Evolutionary conservation across 1,140 invertebrate genomes (phyloP).

Genomic region (Lasioglossum albipes): DNA sequence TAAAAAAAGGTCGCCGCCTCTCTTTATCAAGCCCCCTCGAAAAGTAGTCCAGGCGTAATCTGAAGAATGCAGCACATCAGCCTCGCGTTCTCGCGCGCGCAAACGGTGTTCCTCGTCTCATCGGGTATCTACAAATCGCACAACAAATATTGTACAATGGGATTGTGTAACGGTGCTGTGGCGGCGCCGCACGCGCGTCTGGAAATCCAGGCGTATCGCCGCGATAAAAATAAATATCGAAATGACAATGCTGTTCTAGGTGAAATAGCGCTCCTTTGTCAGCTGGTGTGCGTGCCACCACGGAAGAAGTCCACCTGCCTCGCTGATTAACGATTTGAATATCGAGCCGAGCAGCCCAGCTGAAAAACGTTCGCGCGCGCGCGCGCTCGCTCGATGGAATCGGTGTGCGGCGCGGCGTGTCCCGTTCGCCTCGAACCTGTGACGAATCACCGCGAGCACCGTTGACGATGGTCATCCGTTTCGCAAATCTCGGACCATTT

Average conservation of each 20-base stretch:
- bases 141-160: constrained; percentile 58
- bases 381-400: no score
- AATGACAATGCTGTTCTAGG: neutral
- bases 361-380: neutral
- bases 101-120: neutral
- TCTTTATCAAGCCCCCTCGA: constrained; percentile 45
- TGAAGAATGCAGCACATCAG: constrained; percentile 56
- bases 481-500: constrained; percentile 28
- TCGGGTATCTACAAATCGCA: constrained; percentile 47
- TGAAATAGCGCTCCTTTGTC: neutral
- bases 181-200: constrained; percentile 30
- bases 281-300: no score
- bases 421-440: neutral
- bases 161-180: constrained; percentile 53
- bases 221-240: constrained; percentile 16
- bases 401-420: neutral
- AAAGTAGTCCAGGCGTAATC: constrained; percentile 62
- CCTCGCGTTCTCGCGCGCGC: neutral
- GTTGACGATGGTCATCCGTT: constrained; percentile 26
- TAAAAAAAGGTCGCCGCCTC: constrained; percentile 11
- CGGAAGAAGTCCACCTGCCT: no score
- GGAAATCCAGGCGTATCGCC: constrained; percentile 32
- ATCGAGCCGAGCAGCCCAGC: neutral
- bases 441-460: constrained; percentile 10
- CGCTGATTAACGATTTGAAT: neutral